Conservation (phyloP, 2,797 vertebrate species). For the Pangasius larnaudii region DNA sequence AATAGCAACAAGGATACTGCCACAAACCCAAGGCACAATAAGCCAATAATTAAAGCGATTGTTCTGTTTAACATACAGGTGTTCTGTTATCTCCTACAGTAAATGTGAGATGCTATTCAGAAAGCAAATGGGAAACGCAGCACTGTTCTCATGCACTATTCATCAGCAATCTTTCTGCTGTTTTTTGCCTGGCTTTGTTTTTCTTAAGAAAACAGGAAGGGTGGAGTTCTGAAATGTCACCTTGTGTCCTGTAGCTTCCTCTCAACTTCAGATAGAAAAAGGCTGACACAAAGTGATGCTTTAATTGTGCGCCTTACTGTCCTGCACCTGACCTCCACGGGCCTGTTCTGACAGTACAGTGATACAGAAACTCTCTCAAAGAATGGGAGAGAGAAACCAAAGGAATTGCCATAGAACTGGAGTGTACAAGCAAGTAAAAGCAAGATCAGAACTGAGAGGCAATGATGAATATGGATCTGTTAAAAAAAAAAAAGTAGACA, state of each 20-base stretch:
- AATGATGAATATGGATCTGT: neutral
- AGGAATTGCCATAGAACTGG: neutral
- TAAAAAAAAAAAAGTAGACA: neutral
- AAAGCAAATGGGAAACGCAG: constrained; percentile 64
- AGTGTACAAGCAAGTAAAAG: neutral
- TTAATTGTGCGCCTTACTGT: constrained; percentile 20
- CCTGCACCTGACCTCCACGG: constrained; percentile 27
- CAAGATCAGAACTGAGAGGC: neutral
- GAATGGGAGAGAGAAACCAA: neutral
- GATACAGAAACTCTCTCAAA: constrained; percentile 14
- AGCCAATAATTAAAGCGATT: constrained; percentile 42
- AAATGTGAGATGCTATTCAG: constrained; percentile 61
- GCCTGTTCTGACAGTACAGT: neutral
- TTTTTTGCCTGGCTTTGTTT: constrained; percentile 66
- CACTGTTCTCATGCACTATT: constrained; percentile 73
- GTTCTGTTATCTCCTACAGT: constrained; percentile 44
- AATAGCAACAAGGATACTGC: constrained; percentile 51
- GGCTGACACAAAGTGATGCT: constrained; percentile 11
- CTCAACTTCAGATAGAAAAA: neutral
- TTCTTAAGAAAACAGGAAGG: constrained; percentile 49
- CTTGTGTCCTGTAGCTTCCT: constrained; percentile 25
- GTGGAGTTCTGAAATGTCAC: constrained; percentile 29
- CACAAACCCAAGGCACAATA: neutral
- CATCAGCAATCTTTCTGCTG: constrained; percentile 57
- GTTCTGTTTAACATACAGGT: constrained; percentile 56